Evolutionary conservation across 1,140 invertebrate genomes (phyloP).

Genomic region (Antheraea pernyi): DNA sequence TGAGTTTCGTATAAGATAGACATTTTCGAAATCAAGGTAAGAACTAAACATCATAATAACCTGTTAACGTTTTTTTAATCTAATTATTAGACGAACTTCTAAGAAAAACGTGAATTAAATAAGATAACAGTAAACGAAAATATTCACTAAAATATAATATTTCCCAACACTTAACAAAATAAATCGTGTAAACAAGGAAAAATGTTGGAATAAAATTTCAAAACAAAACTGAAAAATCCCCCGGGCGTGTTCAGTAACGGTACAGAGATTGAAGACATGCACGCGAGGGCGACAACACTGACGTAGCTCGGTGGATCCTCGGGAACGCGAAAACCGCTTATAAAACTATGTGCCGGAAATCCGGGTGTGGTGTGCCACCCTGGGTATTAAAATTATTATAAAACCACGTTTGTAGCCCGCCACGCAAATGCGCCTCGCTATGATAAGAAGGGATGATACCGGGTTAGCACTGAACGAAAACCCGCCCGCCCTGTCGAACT

Average conservation of each 20-base stretch:
- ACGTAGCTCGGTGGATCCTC: constrained; percentile 20
- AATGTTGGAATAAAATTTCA: constrained; percentile 42
- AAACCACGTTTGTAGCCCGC: constrained; percentile 36
- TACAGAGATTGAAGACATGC: constrained; percentile 45
- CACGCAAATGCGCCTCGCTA: constrained; percentile 32
- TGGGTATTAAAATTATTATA: constrained; percentile 77
- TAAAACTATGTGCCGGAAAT: constrained; percentile 56
- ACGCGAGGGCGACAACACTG: constrained; percentile 49
- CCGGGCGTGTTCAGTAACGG: constrained; percentile 50
- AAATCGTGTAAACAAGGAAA: constrained; percentile 20
- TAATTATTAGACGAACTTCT: no score
- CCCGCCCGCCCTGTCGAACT: constrained; percentile 18
- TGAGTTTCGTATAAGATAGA: neutral
- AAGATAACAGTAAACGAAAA: no score
- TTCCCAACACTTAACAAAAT: neutral
- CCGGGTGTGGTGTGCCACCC: constrained; percentile 28
- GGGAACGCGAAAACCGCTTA: constrained; percentile 51
- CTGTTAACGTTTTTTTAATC: no score
- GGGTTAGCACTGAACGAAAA: constrained; percentile 46
- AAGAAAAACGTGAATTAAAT: no score
- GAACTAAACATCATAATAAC: neutral
- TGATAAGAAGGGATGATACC: constrained; percentile 72
- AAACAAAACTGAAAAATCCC: constrained; percentile 55
- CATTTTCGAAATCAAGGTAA: neutral
- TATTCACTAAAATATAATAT: neutral